Base-by-base conservation (phyloP, 2,797 vertebrate genomes). In the Spondyliosoma cantharus region DNA sequence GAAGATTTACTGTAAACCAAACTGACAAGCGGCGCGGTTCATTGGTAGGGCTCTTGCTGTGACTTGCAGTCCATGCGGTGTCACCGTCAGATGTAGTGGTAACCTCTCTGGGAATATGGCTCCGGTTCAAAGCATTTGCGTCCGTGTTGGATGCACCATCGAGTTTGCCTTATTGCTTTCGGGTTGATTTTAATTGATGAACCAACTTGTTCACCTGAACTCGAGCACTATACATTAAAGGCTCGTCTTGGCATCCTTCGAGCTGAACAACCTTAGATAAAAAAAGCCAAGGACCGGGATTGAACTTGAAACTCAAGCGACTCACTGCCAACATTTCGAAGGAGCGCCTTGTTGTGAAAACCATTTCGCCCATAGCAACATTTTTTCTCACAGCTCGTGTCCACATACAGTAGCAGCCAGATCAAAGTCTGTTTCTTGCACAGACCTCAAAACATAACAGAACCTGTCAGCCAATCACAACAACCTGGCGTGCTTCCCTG, bases 311-410 rank as follows among this genome's bases (percentile, higher is more conserved):
- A 46, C 25, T 25, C 7, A 5, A n/a, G 66, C 86, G 54, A 79
- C 80, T 83, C 74, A 71, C 14, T 22, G 71, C 15, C 60, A 74
- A 29, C 57, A 54, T 52, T 37, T 3, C 56, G 8, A 71, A 78
- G 86, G 89, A 81, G 86, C 90, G 86, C 80, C 88, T 78, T 78
- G 88, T 89, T 91, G 61, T 86, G 66, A 67, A 90, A 84, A 76
- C 59, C 24, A 78, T 89, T 89, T 85, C 9, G 64, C 83, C 84
- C 86, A 82, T 89, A 81, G 87, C 85, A 86, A 90, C 86, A 78
- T 82, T 75, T 86, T 68, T 87, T 77, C 61, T 62, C 16, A 8
- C 46, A 56, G 8, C 67, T 54, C 6, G 0, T 52, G 19, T 48
- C 43, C 60, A 52, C 63, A 62, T 73, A 65, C 67, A 62, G 87